Evolutionary conservation across 2,797 vertebrate genomes (phyloP), one percentile per base, ranked within the genome.

Genomic region (Rhinatrema bivittatum): DNA sequence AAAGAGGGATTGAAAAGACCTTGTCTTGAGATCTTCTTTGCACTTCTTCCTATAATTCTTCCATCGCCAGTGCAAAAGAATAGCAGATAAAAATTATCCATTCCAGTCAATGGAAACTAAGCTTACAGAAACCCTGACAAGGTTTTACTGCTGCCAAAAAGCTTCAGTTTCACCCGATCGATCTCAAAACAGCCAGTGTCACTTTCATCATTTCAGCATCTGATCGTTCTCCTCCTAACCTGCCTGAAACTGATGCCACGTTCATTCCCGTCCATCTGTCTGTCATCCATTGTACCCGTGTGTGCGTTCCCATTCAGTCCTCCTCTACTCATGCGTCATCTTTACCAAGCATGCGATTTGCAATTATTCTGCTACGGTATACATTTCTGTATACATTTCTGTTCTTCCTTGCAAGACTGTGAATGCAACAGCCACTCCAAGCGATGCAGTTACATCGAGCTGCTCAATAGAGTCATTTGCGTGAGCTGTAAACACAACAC

Each of bases 401-500:
- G 85, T 86, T 87, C 84, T 91, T 86, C 72, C 87, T 88, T 91
- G 87, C 91, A 96, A 99, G 96, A 96, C 74, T 99, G 96, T 48
- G 90, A 96, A 89, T 99, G 96, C 91, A 94, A 90, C 85, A 84
- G 92, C 87, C 95, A 99, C 91, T 95, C 95, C 91, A 94, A 91
- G 82, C 95, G 94, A 75, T 99, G 96, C 94, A 99, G 92, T 93
- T 97, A 95, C 90, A 93, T 98, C 87, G 90, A 98, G 85, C 82
- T 98, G 88, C 87, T 98, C 83, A 93, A 94, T 81, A 89, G 87
- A 75, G 91, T 95, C 89, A 93, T 97, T 91, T 99, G 96, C 82
- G 93, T 99, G 88, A 93, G 93, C 92, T 99, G 96, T 92, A 98
- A 94, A 82, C 94, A 99, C 96, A 98, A 98, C 92, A 99, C 96